Evolutionary conservation across 2,113 vertebrate genomes (phyloP), one percentile per base, ranked within the genome.

Genomic region (Grus americana): DNA sequence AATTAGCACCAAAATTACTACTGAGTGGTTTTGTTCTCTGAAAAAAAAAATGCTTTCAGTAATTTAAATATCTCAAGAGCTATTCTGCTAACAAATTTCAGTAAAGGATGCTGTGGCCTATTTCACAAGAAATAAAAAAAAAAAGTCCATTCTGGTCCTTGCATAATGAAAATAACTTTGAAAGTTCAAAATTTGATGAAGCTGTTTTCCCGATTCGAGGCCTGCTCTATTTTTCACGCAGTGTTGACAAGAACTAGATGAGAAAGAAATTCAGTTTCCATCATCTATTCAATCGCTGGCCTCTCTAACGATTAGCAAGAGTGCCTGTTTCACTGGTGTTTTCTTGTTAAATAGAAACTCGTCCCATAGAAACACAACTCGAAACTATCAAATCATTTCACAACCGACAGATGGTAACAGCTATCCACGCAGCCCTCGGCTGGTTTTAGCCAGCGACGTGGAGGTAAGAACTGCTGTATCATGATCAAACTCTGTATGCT

Each of bases 241-340:
- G 91, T 11, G 86, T 85, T 95, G 96, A 96, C 92, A 93, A 91
- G 84, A 87, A 38, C 80, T 85, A 93, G 81, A 95, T 86, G 92
- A 96, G 91, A 87, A 91, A 94, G 78, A 95, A 89, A 88, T 90
- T 84, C 78, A 17, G 62, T 92, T 92, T 95, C 92, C 87, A 86
- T 93, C 78, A 50, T 88, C 86, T 92, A 58, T 90, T 94, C 92
- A 90, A 29, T 87, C 78, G 57, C 86, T 68, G 49, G 74, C 66
- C 68, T 44, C 58, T 89, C 42, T 70, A 76, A 91, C 0, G 3
- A 91, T 92, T 79, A 95, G 63, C 49, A 38, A 90, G 46, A 62
- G 58, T 0, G 76, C 47, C 57, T 58, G 36, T 70, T 92, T 92
- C 70, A 30, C 65, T 91, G 83, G 40, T 65, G 73, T 76, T 88